Percentiles rank a stretch among this genome's conserved stretches.
Conservation (phyloP, 2,888 invertebrate genomes). For the Cryptus viduatorius region DNA sequence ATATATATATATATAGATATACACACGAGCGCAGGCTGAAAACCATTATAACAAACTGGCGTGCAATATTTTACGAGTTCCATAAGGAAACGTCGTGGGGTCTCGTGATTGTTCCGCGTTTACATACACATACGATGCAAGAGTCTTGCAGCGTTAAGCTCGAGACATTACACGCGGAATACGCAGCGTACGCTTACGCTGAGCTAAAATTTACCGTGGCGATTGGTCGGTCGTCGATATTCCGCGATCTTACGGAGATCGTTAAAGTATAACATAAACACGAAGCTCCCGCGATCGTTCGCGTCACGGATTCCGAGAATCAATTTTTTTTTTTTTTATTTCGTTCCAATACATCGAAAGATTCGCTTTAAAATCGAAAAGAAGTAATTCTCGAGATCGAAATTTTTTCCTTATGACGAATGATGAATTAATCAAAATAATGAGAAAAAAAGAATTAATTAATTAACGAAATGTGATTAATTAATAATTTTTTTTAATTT, state of each 20-base stretch:
- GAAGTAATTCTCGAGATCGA: no score
- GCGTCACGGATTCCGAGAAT: background rate
- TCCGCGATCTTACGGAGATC: slow-evolving; percentile 41
- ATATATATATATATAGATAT: background rate
- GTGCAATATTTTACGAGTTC: slow-evolving; percentile 79
- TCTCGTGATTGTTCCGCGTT: slow-evolving; percentile 76
- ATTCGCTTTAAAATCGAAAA: no score
- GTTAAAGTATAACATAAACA: slow-evolving; percentile 11
- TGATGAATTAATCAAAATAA: no score
- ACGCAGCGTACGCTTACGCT: slow-evolving; percentile 4
- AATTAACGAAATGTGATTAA: no score
- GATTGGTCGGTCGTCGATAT: slow-evolving; percentile 38
- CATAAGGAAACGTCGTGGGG: slow-evolving; percentile 80
- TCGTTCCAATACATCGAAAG: no score
- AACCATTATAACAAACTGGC: slow-evolving; percentile 72
- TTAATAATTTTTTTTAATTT: no score
- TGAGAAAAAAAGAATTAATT: no score
- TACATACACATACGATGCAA: slow-evolving; percentile 36
- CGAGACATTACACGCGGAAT: slow-evolving; percentile 38
- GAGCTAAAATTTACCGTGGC: slow-evolving; percentile 27
- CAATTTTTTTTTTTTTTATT: background rate
- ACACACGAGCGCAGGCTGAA: slow-evolving; percentile 21
- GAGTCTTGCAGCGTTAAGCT: slow-evolving; percentile 29
- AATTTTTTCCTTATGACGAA: no score
- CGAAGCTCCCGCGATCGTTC: background rate